Evolutionary conservation across 2,888 invertebrate species (phyloP).

Genomic region (Hymenopus coronatus): DNA sequence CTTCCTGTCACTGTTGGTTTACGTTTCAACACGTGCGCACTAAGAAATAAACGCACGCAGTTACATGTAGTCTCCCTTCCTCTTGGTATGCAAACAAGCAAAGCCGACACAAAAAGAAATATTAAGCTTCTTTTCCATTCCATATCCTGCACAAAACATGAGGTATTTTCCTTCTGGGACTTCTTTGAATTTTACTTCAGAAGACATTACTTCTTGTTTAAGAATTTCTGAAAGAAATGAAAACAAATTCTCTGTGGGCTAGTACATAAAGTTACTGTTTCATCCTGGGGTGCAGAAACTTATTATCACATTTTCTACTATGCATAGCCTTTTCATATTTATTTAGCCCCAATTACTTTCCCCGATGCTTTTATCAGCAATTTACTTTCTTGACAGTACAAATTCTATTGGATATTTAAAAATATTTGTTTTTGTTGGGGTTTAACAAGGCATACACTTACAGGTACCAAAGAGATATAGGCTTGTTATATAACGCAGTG

Average conservation of each 20-base stretch:
- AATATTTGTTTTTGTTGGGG: no score
- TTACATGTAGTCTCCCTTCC: background rate
- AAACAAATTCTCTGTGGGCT: background rate
- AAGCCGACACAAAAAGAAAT: background rate
- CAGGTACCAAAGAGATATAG: no score
- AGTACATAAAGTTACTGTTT: background rate
- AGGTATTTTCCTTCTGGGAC: background rate
- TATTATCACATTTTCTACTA: background rate
- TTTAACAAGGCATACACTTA: no score
- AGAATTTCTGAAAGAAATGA: background rate
- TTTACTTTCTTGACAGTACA: no score
- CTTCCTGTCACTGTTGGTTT: background rate
- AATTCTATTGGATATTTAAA: no score
- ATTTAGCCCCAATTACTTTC: no score
- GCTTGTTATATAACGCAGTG: no score
- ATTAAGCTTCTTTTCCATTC: background rate
- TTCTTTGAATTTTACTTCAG: background rate
- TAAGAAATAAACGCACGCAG: background rate
- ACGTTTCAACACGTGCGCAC: background rate
- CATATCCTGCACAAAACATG: background rate
- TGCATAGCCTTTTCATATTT: no score
- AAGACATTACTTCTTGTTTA: background rate
- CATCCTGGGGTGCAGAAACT: background rate
- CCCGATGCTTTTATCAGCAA: no score
- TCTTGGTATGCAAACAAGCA: background rate